Percentiles rank a stretch among this genome's conserved stretches.
phyloP scores from a whole-genome alignment of 2,797 vertebrate genomes.

The Dicrostonyx torquatus region DNA sequence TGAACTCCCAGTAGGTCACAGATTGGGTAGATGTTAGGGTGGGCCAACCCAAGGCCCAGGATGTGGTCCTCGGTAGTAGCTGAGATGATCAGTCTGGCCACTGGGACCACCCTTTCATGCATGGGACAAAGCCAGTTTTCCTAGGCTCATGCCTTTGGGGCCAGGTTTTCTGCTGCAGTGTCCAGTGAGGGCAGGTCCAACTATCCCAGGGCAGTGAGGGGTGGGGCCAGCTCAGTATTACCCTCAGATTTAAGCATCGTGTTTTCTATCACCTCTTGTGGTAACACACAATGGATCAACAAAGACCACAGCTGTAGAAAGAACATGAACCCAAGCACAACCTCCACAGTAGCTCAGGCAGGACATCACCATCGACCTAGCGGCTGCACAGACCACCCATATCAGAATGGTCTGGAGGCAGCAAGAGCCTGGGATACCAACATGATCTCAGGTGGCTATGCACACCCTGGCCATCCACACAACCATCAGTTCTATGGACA shows the following conservation, averaged over 20 bases:
- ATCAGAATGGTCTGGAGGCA: neutral
- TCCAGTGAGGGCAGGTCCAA: neutral
- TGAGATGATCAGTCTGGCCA: neutral
- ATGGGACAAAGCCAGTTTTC: neutral
- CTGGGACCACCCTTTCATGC: neutral
- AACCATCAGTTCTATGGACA: neutral
- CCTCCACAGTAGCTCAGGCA: neutral
- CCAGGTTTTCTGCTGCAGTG: neutral
- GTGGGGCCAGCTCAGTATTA: neutral
- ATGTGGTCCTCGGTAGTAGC: neutral
- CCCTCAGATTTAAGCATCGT: neutral
- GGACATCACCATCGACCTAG: neutral
- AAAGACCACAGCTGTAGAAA: neutral
- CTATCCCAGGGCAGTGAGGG: neutral
- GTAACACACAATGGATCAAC: neutral
- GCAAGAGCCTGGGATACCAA: neutral
- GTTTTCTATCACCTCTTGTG: neutral
- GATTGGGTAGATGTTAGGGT: neutral
- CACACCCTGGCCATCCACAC: neutral
- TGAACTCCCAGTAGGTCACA: neutral
- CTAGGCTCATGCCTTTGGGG: neutral
- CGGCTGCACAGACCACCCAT: neutral
- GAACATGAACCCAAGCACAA: neutral
- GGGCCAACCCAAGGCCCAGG: neutral
- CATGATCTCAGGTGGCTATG: neutral